Conservation (phyloP, 2,113 vertebrate genomes). For the Uropsilus gracilis region DNA sequence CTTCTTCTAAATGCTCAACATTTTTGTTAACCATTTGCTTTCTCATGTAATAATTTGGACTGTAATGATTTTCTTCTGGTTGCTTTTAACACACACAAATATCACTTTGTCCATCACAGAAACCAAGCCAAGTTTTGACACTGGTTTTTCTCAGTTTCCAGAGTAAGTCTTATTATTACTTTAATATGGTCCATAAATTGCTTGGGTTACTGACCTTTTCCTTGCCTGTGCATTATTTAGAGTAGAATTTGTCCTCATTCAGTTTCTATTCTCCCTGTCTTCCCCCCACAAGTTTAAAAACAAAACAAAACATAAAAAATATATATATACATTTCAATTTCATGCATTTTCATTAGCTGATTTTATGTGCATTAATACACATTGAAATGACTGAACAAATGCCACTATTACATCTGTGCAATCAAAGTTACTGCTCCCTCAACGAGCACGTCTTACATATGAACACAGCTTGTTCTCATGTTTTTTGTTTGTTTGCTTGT, state of each 20-base stretch:
- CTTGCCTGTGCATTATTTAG: conserved; percentile 64
- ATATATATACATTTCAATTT: conserved; percentile 74
- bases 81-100: conserved; percentile 60
- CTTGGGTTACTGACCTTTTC: conserved; percentile 44
- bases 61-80: conserved; percentile 79
- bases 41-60: conserved; percentile 84
- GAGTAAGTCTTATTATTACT: conserved; percentile 33
- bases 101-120: conserved; percentile 75
- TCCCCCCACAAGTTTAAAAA: conserved; percentile 70
- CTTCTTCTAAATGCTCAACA: conserved; percentile 62
- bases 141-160: conserved; percentile 56
- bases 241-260: conserved; percentile 40
- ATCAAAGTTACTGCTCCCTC: conserved; percentile 46
- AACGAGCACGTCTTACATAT: conserved; percentile 27
- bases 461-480: not conserved
- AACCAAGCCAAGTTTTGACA: conserved; percentile 64
- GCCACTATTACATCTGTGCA: conserved; percentile 62
- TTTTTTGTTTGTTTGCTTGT: not conserved
- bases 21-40: conserved; percentile 81
- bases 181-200: not conserved
- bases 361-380: conserved; percentile 43
- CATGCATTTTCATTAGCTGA: conserved; percentile 56
- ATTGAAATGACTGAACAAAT: not conserved
- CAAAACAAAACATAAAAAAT: not conserved
- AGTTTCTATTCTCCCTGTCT: conserved; percentile 27